Percentiles rank a stretch among this genome's conserved stretches.
Evolutionary conservation across 2,797 vertebrate genomes (phyloP).

Genomic region (Acestrorhynchus altus): DNA sequence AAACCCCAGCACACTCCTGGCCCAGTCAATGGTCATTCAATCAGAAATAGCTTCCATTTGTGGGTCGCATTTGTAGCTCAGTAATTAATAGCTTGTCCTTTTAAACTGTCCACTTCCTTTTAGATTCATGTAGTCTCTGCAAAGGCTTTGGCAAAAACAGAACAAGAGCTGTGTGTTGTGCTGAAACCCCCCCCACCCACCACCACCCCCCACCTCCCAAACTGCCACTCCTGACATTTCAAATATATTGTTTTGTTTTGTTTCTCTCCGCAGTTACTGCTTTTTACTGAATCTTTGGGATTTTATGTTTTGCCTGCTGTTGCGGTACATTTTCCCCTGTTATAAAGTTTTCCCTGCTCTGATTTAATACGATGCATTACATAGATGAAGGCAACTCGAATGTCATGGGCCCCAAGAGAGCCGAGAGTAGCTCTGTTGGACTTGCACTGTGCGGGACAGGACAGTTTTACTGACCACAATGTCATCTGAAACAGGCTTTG

Average conservation of each 20-base stretch:
- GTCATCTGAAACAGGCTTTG: slow-evolving; percentile 17
- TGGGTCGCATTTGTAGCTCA: slow-evolving; percentile 37
- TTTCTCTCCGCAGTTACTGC: not conserved
- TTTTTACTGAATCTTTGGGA: not conserved
- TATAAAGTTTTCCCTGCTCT: slow-evolving; percentile 23
- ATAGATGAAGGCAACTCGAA: slow-evolving; percentile 50
- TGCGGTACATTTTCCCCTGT: slow-evolving; percentile 4
- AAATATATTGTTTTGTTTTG: slow-evolving; percentile 1
- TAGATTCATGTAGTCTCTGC: slow-evolving; percentile 37
- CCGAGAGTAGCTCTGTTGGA: not conserved
- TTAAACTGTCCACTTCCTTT: slow-evolving; percentile 44
- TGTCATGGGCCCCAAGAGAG: slow-evolving; percentile 40
- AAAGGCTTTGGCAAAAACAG: slow-evolving; percentile 5
- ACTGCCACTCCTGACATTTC: not conserved
- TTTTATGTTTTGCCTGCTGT: slow-evolving; percentile 4
- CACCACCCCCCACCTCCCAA: not conserved
- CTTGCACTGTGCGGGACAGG: slow-evolving; percentile 22
- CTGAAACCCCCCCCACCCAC: too few relatives aligned
- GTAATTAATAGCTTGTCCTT: slow-evolving; percentile 58
- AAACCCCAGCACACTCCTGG: slow-evolving; percentile 40
- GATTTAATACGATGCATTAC: slow-evolving; percentile 48
- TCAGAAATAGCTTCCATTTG: slow-evolving; percentile 56
- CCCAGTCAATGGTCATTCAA: slow-evolving; percentile 59
- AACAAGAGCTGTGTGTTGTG: not conserved
- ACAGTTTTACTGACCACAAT: too few relatives aligned